Base-by-base conservation (phyloP, 2,888 invertebrate genomes). In the Ophioninae sp. region DNA sequence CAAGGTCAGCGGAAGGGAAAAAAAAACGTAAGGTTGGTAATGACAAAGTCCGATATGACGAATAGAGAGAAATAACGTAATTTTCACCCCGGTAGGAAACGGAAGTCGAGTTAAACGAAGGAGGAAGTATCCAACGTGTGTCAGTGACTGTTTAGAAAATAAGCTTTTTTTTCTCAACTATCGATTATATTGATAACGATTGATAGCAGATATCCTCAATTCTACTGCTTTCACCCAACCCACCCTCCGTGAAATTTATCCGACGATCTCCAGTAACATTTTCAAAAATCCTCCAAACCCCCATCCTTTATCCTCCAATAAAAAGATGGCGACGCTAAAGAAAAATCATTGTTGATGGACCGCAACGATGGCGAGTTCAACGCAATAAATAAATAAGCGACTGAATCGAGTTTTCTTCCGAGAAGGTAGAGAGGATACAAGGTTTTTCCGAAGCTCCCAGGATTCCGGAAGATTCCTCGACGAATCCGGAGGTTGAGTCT, bases 401-500 rank as follows among this genome's bases (percentile, higher is more conserved):
- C 0, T 44, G 22, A 20, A n/a, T 22, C 61, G 2, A 64, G 30
- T 61, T 20, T 39, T 79, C 78, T 79, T 39, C 3, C 63, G 58
- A 56, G 39, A 39, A 56, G 56, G 44, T 23, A 6, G 22, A 30
- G 58, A 56, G 7, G 72, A 77, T 59, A 68, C n/a, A 23, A 81
- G 23, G n/a, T 71, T 69, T 23, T 44, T 56, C 23, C 23, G 59
- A 68, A 79, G 64, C 51, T 71, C 56, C 65, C n/a, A 59, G 67
- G 61, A 77, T 76, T 79, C 39, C 65, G 61, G 63, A 79, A 65
- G 74, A 79, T 79, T 82, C 69, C 68, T 63, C 67, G 61, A 13
- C 22, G 87, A 88, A 85, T 87, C 85, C 86, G 85, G 85, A 82
- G 88, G 90, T 89, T 89, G 91, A 87, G 91, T 89, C 90, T 92